Evolutionary conservation across 2,113 vertebrate genomes (phyloP).

Genomic region (Chaetodon auriga): DNA sequence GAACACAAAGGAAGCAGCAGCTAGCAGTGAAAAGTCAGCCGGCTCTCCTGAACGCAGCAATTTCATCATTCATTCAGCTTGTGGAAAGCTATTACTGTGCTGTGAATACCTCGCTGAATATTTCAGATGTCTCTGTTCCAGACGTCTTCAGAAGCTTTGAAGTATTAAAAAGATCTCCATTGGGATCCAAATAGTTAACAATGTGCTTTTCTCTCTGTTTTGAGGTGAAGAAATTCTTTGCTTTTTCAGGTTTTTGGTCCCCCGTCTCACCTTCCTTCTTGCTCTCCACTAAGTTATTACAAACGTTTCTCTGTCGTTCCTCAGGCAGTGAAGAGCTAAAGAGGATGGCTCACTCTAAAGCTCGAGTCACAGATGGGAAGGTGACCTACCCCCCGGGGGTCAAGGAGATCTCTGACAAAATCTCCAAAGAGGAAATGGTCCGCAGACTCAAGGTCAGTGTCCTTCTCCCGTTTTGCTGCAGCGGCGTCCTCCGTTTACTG

Average conservation of each 20-base stretch:
- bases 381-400: slow-evolving; percentile 99
- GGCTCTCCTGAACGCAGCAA: slow-evolving; percentile 31
- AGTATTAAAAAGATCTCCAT: slow-evolving; percentile 33
- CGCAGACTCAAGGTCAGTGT: slow-evolving; percentile 93
- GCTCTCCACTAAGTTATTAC: background rate
- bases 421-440: slow-evolving; percentile 99
- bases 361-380: slow-evolving; percentile 97
- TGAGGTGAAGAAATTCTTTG: slow-evolving; percentile 20
- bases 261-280: background rate
- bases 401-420: slow-evolving; percentile 99
- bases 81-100: slow-evolving; percentile 43
- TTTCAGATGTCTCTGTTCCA: slow-evolving; percentile 52
- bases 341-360: slow-evolving; percentile 99
- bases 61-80: slow-evolving; percentile 42
- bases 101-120: slow-evolving; percentile 61
- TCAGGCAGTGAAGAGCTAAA: slow-evolving; percentile 86
- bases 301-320: slow-evolving; percentile 29
- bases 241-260: background rate
- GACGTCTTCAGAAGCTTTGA: slow-evolving; percentile 32
- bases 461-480: background rate
- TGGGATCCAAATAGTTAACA: slow-evolving; percentile 11
- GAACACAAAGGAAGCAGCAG: slow-evolving; percentile 15
- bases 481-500: background rate
- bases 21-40: slow-evolving; percentile 15
- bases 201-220: background rate